phyloP scores from a whole-genome alignment of 2,888 invertebrate genomes.

The Agrochola circellaris region DNA sequence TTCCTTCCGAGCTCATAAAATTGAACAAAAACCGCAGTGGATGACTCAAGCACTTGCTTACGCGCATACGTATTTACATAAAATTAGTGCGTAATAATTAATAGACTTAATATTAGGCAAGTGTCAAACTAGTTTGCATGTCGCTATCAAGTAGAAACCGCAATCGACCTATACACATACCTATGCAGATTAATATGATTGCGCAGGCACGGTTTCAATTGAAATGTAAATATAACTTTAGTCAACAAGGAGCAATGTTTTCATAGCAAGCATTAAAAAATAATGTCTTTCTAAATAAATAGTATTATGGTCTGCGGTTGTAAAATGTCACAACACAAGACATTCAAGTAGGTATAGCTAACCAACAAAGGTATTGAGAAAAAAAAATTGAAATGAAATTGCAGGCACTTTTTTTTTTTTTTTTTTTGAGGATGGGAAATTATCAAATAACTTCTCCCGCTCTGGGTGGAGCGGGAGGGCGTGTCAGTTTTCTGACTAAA shows the following conservation, averaged over 20 bases:
- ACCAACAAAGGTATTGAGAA: not conserved
- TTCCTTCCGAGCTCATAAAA: constrained; percentile 4
- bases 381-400: not conserved
- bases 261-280: too few relatives aligned
- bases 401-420: too few relatives aligned
- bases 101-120: constrained; percentile 39
- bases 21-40: not conserved
- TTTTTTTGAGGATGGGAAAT: too few relatives aligned
- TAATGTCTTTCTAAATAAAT: too few relatives aligned
- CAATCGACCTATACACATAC: constrained; percentile 15
- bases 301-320: not conserved
- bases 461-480: too few relatives aligned
- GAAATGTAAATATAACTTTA: constrained; percentile 16
- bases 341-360: not conserved
- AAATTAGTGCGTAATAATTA: constrained; percentile 55
- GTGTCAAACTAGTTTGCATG: constrained; percentile 42
- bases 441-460: too few relatives aligned
- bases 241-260: constrained; percentile 19
- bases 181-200: constrained; percentile 27
- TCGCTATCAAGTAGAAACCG: constrained; percentile 1
- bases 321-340: not conserved
- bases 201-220: constrained; percentile 25
- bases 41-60: constrained; percentile 30
- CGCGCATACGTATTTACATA: constrained; percentile 35
- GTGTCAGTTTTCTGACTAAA: too few relatives aligned